Base-by-base conservation (phyloP, 2,113 vertebrate species). In the Candoia aspera region DNA sequence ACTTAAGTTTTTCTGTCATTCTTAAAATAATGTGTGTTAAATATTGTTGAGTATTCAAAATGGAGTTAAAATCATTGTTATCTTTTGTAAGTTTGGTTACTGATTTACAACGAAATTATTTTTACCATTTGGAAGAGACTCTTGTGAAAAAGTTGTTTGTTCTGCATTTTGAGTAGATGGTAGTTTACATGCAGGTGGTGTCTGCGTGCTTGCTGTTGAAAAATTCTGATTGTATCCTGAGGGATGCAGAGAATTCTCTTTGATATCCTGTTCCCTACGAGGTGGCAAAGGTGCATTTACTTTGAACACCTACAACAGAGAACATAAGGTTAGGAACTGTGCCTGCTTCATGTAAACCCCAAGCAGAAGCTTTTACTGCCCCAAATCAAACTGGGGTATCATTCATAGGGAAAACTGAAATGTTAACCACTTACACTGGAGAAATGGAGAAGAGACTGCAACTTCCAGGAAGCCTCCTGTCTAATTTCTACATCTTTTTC, bases 181-280 rank as follows among this genome's bases (percentile, higher is more conserved):
- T 26, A 98, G 83, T 37, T 97, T 98, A 94, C 98, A 98, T 64
- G 98, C 99, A 3, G 98, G 98, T 87, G 98, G 98, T 6, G 99
- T 99, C 91, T 99, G 99, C 42, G 99, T 99, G 93, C 99, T 99
- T 59, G 98, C 98, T 86, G 98, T 98, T 91, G 96, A 98, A 95
- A 96, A 98, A 87, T 95, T 98, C 91, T 98, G 97, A 94, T 96
- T 96, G 93, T 97, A 98, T 87, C 97, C 97, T 0, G 97, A 91
- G 0, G 97, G 94, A 89, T 98, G 98, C 0, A 96, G 95, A n/a
- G 97, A 88, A 24, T 97, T 97, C 1, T 97, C 96, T 97, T 98
- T 99, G 49, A 96, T 94, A 93, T 98, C 98, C 42, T 97, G 96
- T 17, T 98, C 98, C 92, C 98, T 98, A 46, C 96, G 98, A 0